Conservation (phyloP, 2,888 invertebrate genomes). For the Pasiphila rectangulata region DNA sequence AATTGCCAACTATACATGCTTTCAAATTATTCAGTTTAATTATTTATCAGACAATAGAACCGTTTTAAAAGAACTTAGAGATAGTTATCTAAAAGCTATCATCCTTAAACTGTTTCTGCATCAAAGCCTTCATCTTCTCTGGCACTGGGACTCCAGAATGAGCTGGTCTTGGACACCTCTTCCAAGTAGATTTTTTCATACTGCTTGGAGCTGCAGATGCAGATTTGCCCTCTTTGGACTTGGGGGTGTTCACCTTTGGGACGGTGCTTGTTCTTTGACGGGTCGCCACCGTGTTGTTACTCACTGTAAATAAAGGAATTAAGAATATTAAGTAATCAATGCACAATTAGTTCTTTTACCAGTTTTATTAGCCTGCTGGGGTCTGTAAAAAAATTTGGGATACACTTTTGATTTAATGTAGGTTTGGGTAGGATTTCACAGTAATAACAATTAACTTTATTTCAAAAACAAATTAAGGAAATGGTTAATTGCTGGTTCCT, state of each 20-base stretch:
- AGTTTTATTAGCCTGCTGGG: too few species aligned
- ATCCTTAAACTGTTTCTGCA: conserved; percentile 49
- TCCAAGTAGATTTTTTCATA: conserved; percentile 53
- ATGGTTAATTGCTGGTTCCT: too few species aligned
- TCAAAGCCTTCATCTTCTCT: conserved; percentile 61
- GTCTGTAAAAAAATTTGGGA: too few species aligned
- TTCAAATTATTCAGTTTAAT: neutral
- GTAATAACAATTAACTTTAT: too few species aligned
- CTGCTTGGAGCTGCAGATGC: conserved; percentile 45
- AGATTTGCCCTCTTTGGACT: conserved; percentile 54
- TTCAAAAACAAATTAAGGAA: too few species aligned
- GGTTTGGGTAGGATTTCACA: too few species aligned
- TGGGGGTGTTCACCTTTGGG: conserved; percentile 54
- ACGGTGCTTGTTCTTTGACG: conserved; percentile 51
- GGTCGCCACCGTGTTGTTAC: conserved; percentile 30
- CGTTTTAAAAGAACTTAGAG: neutral
- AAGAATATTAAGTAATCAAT: too few species aligned
- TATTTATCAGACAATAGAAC: neutral
- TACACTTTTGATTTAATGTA: too few species aligned
- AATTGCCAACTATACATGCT: too few species aligned
- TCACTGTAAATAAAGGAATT: conserved; percentile 48
- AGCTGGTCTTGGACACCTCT: conserved; percentile 60
- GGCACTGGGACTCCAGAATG: conserved; percentile 73
- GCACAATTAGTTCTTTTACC: too few species aligned
- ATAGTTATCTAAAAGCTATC: conserved; percentile 41